Base-by-base conservation (phyloP, 2,888 invertebrate genomes). In the Aquatica leii region DNA sequence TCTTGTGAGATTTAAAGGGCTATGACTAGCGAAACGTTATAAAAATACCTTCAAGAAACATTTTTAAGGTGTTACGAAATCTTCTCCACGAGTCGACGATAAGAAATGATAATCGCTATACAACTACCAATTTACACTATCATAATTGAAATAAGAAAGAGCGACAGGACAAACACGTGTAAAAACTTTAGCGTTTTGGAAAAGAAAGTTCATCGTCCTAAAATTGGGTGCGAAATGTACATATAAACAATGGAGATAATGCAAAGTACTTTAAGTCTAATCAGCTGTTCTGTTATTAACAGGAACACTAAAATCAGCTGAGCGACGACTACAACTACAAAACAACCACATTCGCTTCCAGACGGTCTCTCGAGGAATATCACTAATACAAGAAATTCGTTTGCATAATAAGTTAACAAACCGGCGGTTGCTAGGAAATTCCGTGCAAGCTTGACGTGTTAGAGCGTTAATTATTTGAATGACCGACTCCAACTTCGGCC, bases 241-340 rank as follows among this genome's bases (percentile, higher is more conserved):
- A 62, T 53, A 62, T 58, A 66, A 62, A 62, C 56, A 62, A 65
- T 55, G 31, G 49, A 66, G 62, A 62, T 62, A 56, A 66, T 53
- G 51, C 55, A 56, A 52, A 51, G 62, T 50, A 52, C 57, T 50
- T 52, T 52, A 57, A 58, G 56, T 49, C 35, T 65, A 58, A 65
- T 62, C 65, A 65, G 65, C 65, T 65, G 65, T 65, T 59, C 65
- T 65, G 65, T 65, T 59, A 48, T 62, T 50, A 58, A 58, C 49
- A 53, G 53, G 14, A 51, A 34, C 41, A 12, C 37, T 46, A 11
- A 37, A 37, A 65, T 61, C 65, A 65, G 65, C 61, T 61, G 61
- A 57, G 52, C 14, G 53, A 40, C 46, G 2, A 24, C 6, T 6
- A 24, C n/a, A n/a, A n/a, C n/a, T n/a, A n/a, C n/a, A n/a, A n/a